phyloP scores from a whole-genome alignment of 1,140 invertebrate genomes.

The Armadillidium nasatum region DNA sequence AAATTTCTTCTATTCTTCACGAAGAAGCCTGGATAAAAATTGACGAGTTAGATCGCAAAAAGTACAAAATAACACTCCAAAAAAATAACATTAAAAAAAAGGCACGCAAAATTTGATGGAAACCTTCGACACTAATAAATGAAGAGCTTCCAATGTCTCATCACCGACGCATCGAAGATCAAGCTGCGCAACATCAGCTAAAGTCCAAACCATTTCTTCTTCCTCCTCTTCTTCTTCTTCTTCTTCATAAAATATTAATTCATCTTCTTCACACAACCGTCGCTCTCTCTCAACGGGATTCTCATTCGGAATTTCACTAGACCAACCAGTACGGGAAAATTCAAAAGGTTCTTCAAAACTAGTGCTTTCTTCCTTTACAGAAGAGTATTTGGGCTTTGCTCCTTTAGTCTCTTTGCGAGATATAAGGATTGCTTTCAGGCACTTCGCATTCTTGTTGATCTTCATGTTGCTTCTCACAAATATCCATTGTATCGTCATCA shows the following conservation, averaged over 20 bases:
- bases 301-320: neutral
- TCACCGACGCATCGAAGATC: conserved; percentile 22
- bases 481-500: neutral
- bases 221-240: conserved; percentile 24
- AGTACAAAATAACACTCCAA: neutral
- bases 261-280: neutral
- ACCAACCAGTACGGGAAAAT: no score
- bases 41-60: neutral
- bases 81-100: conserved; percentile 2
- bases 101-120: conserved; percentile 1
- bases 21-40: neutral
- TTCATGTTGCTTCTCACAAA: no score
- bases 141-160: conserved; percentile 20
- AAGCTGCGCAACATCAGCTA: conserved; percentile 18
- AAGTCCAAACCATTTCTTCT: conserved; percentile 21
- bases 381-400: neutral
- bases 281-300: neutral
- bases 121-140: conserved; percentile 27
- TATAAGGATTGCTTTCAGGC: no score
- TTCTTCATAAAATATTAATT: neutral
- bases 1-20: no score
- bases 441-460: no score
- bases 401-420: neutral
- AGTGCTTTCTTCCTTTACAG: neutral
- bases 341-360: no score